Percentiles rank a stretch among this genome's conserved stretches.
Conservation (phyloP, 2,888 invertebrate genomes). For the Apodemia duryi region DNA sequence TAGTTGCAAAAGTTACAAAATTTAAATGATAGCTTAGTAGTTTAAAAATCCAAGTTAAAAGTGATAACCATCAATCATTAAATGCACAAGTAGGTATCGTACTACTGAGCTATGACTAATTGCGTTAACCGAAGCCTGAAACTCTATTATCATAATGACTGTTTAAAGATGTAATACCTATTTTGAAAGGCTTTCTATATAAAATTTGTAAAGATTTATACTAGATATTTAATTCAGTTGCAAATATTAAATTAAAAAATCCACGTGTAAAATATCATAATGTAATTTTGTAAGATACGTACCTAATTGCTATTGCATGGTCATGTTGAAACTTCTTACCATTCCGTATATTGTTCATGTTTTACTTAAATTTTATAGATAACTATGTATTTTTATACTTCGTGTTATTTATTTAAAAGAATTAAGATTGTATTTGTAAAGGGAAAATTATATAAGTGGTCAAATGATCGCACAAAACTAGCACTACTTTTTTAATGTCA, state of each 20-base stretch:
- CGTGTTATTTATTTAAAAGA: constrained; percentile 33
- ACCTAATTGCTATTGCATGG: constrained; percentile 32
- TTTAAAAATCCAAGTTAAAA: too few relatives aligned
- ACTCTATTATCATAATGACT: neutral
- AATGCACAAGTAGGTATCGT: too few relatives aligned
- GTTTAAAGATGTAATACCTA: neutral
- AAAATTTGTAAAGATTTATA: neutral
- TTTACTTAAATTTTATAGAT: constrained; percentile 38
- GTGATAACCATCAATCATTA: too few relatives aligned
- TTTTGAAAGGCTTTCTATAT: neutral
- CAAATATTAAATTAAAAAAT: constrained; percentile 2
- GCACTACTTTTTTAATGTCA: constrained; percentile 17
- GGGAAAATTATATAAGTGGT: constrained; percentile 28
- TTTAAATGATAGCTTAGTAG: too few relatives aligned
- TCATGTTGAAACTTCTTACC: constrained; percentile 47
- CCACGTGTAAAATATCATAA: constrained; percentile 1
- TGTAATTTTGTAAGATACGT: constrained; percentile 10
- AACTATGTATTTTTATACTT: constrained; percentile 37
- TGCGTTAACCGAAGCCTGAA: neutral
- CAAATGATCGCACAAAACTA: constrained; percentile 28
- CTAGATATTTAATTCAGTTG: neutral
- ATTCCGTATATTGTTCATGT: constrained; percentile 52
- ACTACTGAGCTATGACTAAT: neutral
- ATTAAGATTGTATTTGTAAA: constrained; percentile 31
- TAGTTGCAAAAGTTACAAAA: too few relatives aligned